Evolutionary conservation across 1,140 invertebrate species (phyloP), one percentile per base, ranked within the genome.

Genomic region (Drosophila setifemur): DNA sequence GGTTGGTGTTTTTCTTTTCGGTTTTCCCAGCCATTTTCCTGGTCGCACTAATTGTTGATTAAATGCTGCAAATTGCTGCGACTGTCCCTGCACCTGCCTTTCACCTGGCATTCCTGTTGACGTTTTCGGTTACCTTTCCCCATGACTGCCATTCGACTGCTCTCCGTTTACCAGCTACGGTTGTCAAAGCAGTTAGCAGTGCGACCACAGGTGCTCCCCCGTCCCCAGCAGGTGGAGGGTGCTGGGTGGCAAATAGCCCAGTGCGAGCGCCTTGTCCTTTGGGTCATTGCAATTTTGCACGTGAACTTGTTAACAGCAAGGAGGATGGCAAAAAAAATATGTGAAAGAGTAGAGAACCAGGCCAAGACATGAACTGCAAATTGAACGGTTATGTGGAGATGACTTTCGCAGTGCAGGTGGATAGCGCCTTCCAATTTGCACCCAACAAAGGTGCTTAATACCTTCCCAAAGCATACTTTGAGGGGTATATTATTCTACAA

Each of bases 201-300:
- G 14, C 40, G 23, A 64, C 43, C 61, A 19, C 58, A 49, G 19
- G 43, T 63, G 60, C 35, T 9, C n/a, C n/a, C n/a, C n/a, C n/a
- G n/a, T n/a, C n/a, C n/a, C n/a, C n/a, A 21, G 16, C 7, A 29
- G 18, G 25, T 16, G 29, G 16, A 11, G 23, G 0, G 8, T 0
- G 14, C 2, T 6, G 33, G 55, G 54, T n/a, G 4, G 12, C 26
- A 31, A 47, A 48, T 55, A 18, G 52, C n/a, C 28, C 6, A 16
- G 31, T 4, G 11, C 35, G 33, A 23, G 7, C 37, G 18, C 21
- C 39, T 19, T 61, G 60, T 68, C 40, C 74, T 53, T 63, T 63
- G 75, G 63, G 50, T 73, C 75, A 79, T 73, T 79, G 69, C 75
- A 73, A 79, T 79, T 79, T 79, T 53, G 75, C 75, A 79, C 75